Evolutionary conservation across 2,888 invertebrate genomes (phyloP).

Genomic region (Nephrotoma flavescens): DNA sequence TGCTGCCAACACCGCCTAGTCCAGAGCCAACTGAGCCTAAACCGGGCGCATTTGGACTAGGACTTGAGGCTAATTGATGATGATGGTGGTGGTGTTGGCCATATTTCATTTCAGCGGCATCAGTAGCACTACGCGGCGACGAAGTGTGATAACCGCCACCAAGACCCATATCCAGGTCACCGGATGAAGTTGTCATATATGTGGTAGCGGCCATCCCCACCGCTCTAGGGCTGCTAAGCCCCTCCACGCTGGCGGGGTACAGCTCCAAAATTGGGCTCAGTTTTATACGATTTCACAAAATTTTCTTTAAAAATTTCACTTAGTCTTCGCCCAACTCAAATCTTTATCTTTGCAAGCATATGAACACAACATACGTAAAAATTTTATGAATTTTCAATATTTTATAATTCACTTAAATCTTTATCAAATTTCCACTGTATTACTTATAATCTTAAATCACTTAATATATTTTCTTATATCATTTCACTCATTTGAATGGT

Average conservation of each 20-base stretch:
- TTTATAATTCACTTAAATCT: neutral
- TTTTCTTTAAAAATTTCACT: conserved; percentile 15
- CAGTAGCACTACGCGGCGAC: conserved; percentile 71
- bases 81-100: conserved; percentile 75
- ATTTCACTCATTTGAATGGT: neutral
- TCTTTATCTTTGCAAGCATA: neutral
- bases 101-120: conserved; percentile 92
- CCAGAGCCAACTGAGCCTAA: conserved; percentile 20
- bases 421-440: neutral
- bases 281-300: conserved; percentile 30
- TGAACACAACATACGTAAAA: neutral
- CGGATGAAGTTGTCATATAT: conserved; percentile 82
- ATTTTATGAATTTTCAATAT: neutral
- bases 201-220: conserved; percentile 91
- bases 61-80: conserved; percentile 55
- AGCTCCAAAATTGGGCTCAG: conserved; percentile 37
- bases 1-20: conserved; percentile 35
- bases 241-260: conserved; percentile 38
- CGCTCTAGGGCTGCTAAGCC: conserved; percentile 43
- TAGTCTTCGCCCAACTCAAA: neutral
- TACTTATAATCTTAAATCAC: neutral
- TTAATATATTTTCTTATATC: neutral
- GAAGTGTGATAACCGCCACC: conserved; percentile 65
- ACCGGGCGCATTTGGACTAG: conserved; percentile 37
- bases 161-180: conserved; percentile 57